A percentile compares a stretch with the other conserved stretches of the same genome.
Conservation (phyloP, 2,113 vertebrate species). For the Zosterops hypoxanthus region DNA sequence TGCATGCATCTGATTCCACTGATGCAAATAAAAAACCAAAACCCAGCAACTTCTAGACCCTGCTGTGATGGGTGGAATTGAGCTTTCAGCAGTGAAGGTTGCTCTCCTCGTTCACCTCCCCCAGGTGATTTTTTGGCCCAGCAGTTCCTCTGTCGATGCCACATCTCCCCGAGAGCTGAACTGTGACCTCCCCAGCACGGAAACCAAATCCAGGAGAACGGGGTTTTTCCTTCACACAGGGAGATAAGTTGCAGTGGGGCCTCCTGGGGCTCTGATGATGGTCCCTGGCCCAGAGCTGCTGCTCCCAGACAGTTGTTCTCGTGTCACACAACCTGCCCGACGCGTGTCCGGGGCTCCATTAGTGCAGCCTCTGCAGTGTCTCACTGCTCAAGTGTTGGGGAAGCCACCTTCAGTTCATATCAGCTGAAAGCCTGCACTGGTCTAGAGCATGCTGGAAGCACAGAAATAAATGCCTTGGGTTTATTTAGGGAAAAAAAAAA, state of each 20-base stretch:
- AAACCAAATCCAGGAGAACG: background rate
- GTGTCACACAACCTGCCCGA: constrained; percentile 22
- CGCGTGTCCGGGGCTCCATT: background rate
- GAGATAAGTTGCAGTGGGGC: background rate
- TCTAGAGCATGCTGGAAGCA: background rate
- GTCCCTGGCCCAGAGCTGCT: background rate
- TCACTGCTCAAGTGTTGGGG: background rate
- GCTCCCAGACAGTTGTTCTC: constrained; percentile 24
- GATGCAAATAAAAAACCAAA: background rate
- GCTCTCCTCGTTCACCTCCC: background rate
- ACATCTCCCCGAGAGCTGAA: background rate
- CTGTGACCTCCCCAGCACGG: background rate
- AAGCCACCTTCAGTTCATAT: constrained; percentile 33
- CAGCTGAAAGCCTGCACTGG: constrained; percentile 1
- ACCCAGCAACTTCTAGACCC: fast-evolving
- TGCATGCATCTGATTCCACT: background rate
- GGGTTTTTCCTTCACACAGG: background rate
- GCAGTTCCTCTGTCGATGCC: background rate
- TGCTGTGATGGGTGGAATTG: background rate
- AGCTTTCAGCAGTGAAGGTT: background rate
- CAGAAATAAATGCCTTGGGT: background rate
- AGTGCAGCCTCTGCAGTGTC: background rate
- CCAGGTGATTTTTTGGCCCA: background rate
- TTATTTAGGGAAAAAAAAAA: background rate
- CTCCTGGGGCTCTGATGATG: background rate